A percentile compares a stretch with the other conserved stretches of the same genome.
Evolutionary conservation across 64 coral and sea anemone genomes (phyloP).

Genomic region (Astreopora myriophthalma): DNA sequence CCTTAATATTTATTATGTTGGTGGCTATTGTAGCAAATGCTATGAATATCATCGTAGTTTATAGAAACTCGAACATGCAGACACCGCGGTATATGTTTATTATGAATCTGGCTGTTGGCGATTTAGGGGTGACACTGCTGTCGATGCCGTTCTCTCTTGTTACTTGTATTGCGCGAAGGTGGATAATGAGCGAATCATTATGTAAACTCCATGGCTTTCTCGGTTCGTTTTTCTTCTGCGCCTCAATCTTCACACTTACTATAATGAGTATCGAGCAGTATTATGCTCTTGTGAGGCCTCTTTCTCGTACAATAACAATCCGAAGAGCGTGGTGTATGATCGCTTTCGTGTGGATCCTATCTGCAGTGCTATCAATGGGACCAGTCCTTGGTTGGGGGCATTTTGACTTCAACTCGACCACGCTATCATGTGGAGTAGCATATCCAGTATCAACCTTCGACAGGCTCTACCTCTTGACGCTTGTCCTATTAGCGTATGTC

Average conservation of each 20-base stretch:
- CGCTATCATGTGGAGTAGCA: slow-evolving; percentile 72
- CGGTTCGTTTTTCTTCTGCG: slow-evolving; percentile 91
- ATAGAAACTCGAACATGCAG: slow-evolving; percentile 85
- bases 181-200: slow-evolving; percentile 72
- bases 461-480: slow-evolving; percentile 68
- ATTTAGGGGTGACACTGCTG: slow-evolving; percentile 79
- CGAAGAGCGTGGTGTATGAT: slow-evolving; percentile 80
- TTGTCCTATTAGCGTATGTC: slow-evolving; percentile 76
- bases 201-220: slow-evolving; percentile 92
- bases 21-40: slow-evolving; percentile 72
- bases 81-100: slow-evolving; percentile 93
- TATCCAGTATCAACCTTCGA: slow-evolving; percentile 62
- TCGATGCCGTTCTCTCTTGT: slow-evolving; percentile 90
- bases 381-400: slow-evolving; percentile 82
- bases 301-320: slow-evolving; percentile 82
- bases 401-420: slow-evolving; percentile 87
- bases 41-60: slow-evolving; percentile 80
- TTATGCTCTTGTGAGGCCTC: slow-evolving; percentile 77
- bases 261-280: slow-evolving; percentile 96
- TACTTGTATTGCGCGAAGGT: slow-evolving; percentile 78
- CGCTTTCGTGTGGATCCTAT: slow-evolving; percentile 40
- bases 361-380: slow-evolving; percentile 63
- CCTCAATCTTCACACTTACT: slow-evolving; percentile 85
- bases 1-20: slow-evolving; percentile 71
- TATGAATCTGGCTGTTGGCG: slow-evolving; percentile 84